Conservation (phyloP, 2,888 invertebrate genomes). For the Mythimna ferrago region DNA sequence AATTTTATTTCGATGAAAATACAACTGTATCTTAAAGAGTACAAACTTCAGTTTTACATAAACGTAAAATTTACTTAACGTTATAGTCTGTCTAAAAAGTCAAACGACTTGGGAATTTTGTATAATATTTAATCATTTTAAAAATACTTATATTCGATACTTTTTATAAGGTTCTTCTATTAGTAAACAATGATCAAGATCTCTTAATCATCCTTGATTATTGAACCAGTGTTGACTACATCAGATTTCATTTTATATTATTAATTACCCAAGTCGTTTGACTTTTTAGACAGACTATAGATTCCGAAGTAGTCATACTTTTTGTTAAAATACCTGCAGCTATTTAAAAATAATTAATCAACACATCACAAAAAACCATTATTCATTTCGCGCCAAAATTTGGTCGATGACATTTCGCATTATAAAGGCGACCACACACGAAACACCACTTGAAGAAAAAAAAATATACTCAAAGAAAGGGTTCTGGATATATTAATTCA, state of each 20-base stretch:
- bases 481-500: constrained; percentile 72
- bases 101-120: no score
- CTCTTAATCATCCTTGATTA: no score
- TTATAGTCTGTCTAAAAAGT: neutral
- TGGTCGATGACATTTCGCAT: constrained; percentile 66
- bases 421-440: constrained; percentile 73
- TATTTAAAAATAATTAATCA: constrained; percentile 67
- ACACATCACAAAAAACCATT: constrained; percentile 62
- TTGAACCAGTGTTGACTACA: no score
- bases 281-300: neutral
- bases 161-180: no score
- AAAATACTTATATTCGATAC: no score
- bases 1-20: neutral
- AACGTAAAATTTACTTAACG: neutral
- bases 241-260: no score
- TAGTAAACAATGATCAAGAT: no score
- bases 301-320: neutral
- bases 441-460: constrained; percentile 50
- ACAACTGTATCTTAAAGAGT: neutral
- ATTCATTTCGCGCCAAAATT: constrained; percentile 70
- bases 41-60: no score
- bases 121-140: no score
- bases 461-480: constrained; percentile 35
- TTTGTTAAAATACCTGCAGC: constrained; percentile 23
- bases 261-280: no score